Evolutionary conservation across 1,140 invertebrate genomes (phyloP), one percentile per base, ranked within the genome.

Genomic region (Trichonephila clavipes): DNA sequence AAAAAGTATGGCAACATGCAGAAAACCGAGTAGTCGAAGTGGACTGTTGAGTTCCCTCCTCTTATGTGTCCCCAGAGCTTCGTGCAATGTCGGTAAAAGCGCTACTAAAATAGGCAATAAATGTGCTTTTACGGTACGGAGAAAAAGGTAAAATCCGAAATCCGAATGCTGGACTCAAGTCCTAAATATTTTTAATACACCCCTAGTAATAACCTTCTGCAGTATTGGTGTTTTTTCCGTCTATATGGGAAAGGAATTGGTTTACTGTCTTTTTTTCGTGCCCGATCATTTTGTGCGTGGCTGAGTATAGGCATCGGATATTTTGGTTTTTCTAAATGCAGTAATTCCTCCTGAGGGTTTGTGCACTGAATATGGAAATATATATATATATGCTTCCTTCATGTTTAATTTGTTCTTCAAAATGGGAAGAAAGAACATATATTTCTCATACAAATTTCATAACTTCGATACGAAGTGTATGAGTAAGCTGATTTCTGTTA

Each of bases 171-270:
- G 51, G 66, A 82, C 89, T 81, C n/a, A n/a, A 90, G 90, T 19
- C 28, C 90, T 92, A 85, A 92, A 92, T 92, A 92, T 92, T 92
- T 92, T 92, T 85, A 92, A 92, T 92, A 92, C 77, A 61, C 89
- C n/a, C 51, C n/a, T 24, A 58, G 89, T 82, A 82, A 90, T 90
- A 90, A 90, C 77, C 72, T 82, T 40, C 7, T 69, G 24, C 59
- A 16, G 66, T 34, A 28, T 72, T 62, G n/a, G 66, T 19, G 14
- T 77, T 77, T 19, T n/a, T 44, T n/a, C 51, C n/a, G 81, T 19
- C 66, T 69, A 69, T 69, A 77, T 77, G 7, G 18, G 34, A 77
- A 77, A 77, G 14, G 28, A 28, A 77, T 77, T 77, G 28, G 72
- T 77, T 77, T 10, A 18, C 6, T 40, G 16, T 77, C 28, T 28